Evolutionary conservation across 2,888 invertebrate species (phyloP), one percentile per base, ranked within the genome.

Genomic region (Apantesis nais): DNA sequence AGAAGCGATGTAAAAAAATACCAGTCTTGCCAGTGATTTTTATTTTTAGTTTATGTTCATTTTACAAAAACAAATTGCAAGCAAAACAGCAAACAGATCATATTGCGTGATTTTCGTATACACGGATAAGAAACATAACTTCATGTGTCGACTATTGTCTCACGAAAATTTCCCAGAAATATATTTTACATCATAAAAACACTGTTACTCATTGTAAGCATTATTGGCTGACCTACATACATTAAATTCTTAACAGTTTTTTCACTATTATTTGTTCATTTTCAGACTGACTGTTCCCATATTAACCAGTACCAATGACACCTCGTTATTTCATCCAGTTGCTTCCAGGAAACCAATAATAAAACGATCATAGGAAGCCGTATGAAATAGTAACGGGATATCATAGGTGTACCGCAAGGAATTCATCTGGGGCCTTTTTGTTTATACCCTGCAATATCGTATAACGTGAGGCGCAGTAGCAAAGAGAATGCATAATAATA

Each of bases 321-420:
- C 71, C 73, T 44, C 25, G 64, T 72, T 71, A 70, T 74, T 60
- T 72, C 58, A 72, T 78, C 67, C 75, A 81, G 74, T 76, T 77
- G 31, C 60, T 80, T 80, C 79, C 74, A 16, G 74, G 80, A 79
- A 81, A 34, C 63, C 70, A 79, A 80, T 76, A 76, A 74, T 74
- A 70, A 70, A 58, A 72, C 66, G 31, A 81, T 78, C 71, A 79
- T 79, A 79, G 67, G 71, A 29, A 48, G 55, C 74, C 64, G 62
- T 75, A 78, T 78, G 78, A 74, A 81, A 76, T 74, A 68, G 67
- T 81, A 84, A 84, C 83, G 82, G 80, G 80, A 74, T 76, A 69
- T 64, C 76, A 74, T 71, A 75, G 83, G 85, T 82, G 85, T 88
- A 87, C 89, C 87, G 85, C 90, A 90, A 90, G 90, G 89, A 78